These are phyloP conservation scores for Heliconius cydno DNA, from an alignment of 2,888 invertebrate genomes.

Conservation along the genomic window DNA sequence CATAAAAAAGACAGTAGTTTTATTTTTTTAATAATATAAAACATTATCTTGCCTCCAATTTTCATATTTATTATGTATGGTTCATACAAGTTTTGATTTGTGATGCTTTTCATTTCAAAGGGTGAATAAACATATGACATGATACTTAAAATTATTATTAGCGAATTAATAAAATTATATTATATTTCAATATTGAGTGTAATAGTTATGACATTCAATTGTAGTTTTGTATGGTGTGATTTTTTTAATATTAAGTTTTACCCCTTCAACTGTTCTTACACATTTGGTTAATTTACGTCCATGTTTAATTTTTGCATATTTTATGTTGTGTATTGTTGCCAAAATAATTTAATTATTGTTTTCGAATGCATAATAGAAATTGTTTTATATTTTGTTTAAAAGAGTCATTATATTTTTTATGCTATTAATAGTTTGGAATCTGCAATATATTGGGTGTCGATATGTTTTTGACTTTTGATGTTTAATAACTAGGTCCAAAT, in stretches of 20 bases:
- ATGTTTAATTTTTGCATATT: constrained; percentile 79
- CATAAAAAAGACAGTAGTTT: constrained; percentile 14
- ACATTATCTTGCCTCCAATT: constrained; percentile 16
- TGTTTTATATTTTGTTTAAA: constrained; percentile 56
- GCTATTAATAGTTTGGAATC: constrained; percentile 75
- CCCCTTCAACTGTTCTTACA: constrained; percentile 69
- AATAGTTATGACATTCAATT: constrained; percentile 51
- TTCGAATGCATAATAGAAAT: constrained; percentile 76
- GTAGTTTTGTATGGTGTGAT: constrained; percentile 78
- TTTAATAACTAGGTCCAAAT: constrained; percentile 11
- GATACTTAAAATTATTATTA: constrained; percentile 44
- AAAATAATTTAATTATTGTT: constrained; percentile 76
- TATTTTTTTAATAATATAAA: constrained; percentile 11
- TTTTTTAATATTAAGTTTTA: constrained; percentile 62
- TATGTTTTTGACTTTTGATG: constrained; percentile 20
- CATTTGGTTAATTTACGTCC: constrained; percentile 79
- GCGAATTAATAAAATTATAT: constrained; percentile 39
- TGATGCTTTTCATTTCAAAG: constrained; percentile 16
- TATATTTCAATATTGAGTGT: constrained; percentile 38
- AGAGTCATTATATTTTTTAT: constrained; percentile 66
- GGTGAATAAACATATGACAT: constrained; percentile 40
- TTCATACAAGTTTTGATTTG: neutral
- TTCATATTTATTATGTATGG: neutral
- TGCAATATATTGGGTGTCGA: constrained; percentile 73
- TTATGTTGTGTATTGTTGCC: constrained; percentile 79